Evolutionary conservation across 2,797 vertebrate species (phyloP).

Genomic region (Peromyscus eremicus): DNA sequence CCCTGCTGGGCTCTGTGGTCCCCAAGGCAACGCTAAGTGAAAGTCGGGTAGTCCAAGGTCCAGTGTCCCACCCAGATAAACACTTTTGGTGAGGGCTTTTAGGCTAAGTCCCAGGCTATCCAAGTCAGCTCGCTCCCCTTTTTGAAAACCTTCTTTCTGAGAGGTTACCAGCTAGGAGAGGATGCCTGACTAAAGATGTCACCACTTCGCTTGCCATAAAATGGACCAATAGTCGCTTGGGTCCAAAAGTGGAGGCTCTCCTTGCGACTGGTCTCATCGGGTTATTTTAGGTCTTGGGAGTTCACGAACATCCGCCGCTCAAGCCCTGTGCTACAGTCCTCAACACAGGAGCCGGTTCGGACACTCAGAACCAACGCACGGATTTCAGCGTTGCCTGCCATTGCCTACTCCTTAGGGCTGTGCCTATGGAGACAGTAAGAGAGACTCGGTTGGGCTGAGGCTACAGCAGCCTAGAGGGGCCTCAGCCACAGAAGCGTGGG

Average conservation of each 20-base stretch:
- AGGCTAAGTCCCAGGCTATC: not conserved
- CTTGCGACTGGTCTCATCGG: fast-evolving
- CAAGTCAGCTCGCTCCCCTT: not conserved
- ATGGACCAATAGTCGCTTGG: not conserved
- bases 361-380: not conserved
- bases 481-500: not conserved
- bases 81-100: not conserved
- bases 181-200: not conserved
- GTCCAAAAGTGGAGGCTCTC: not conserved
- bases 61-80: not conserved
- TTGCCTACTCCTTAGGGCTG: fast-evolving
- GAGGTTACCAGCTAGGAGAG: not conserved
- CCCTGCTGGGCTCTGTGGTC: not conserved
- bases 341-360: fast-evolving
- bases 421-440: not conserved
- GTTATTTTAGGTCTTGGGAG: not conserved
- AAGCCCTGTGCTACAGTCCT: not conserved
- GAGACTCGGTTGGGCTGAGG: fast-evolving
- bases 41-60: not conserved
- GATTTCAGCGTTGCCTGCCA: not conserved
- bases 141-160: not conserved
- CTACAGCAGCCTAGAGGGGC: not conserved
- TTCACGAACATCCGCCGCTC: not conserved
- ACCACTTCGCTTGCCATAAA: conserved; percentile 29
- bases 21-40: not conserved